Conservation (phyloP, 2,113 vertebrate genomes). For the Syngnathus typhle region DNA sequence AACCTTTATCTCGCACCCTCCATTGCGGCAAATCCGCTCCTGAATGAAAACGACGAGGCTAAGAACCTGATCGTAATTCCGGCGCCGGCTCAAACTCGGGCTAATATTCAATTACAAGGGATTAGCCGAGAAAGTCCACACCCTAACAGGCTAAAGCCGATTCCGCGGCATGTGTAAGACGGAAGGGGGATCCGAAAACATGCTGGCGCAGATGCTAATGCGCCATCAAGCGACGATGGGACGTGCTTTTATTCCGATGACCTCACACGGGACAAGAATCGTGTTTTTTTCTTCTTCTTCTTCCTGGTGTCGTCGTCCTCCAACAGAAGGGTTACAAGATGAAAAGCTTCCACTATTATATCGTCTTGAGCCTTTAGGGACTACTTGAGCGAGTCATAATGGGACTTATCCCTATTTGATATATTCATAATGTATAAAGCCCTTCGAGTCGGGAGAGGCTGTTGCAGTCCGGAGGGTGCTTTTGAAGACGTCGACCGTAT, state of each 20-base stretch:
- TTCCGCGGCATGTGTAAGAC: conserved; percentile 50
- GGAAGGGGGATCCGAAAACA: conserved; percentile 22
- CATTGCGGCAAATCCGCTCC: conserved; percentile 16
- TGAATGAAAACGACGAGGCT: conserved; percentile 33
- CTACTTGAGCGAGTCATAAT: conserved; percentile 60
- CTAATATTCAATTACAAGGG: conserved; percentile 71
- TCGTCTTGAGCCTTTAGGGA: conserved; percentile 55
- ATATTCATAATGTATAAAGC: conserved; percentile 61
- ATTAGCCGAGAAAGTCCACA: conserved; percentile 58
- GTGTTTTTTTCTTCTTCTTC: neutral
- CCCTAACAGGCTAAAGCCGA: conserved; percentile 60
- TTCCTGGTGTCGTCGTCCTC: conserved; percentile 9
- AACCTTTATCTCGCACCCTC: neutral
- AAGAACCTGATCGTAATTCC: conserved; percentile 56
- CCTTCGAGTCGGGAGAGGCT: conserved; percentile 46
- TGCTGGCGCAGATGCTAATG: conserved; percentile 39
- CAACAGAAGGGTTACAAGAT: conserved; percentile 47
- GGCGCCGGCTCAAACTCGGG: conserved; percentile 53
- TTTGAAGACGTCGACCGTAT: conserved; percentile 3
- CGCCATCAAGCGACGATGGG: conserved; percentile 34
- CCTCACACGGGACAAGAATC: conserved; percentile 28
- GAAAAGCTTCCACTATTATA: conserved; percentile 58
- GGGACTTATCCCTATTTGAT: conserved; percentile 60
- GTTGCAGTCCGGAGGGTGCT: conserved; percentile 45
- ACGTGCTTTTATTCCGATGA: conserved; percentile 43